Evolutionary conservation across 2,113 vertebrate species (phyloP), one percentile per base, ranked within the genome.

Genomic region (Leptodactylus fuscus): DNA sequence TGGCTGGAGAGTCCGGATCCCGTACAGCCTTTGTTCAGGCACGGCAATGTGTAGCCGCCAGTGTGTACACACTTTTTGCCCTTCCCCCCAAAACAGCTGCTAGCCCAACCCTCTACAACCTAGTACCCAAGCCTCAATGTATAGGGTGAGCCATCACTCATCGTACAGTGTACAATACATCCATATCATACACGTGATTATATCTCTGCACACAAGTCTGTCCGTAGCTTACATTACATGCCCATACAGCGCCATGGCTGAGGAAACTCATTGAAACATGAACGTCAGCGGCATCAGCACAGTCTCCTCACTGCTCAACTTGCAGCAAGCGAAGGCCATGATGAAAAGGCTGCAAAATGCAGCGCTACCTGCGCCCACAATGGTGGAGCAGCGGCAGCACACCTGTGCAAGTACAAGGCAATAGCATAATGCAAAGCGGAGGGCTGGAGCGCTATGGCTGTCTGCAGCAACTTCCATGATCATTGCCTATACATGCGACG

Each of bases 1-100:
- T 48, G 46, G 49, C 51, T 55, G 7, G 3, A 55, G 20, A 6
- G 0, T 55, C 22, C 16, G 15, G n/a, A 51, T 51, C 16, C 49
- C 16, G 6, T 44, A 0, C 7, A 48, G 46, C 49, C 81, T 83
- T 83, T 83, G 81, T 83, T 83, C 69, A 18, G 49, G 16, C 20
- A 18, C 15, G 24, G 46, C 44, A 38, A 73, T 82, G 81, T 83
- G 81, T 44, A 44, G 62, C 36, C 34, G 38, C 20, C 48, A 18
- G 8, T 83, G 44, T 81, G 51, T 74, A 83, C 81, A 82, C 51
- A 62, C 22, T 58, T 15, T 71, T 46, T 75, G 81, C 82, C 82
- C 82, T 83, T 62, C 82, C 82, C 82, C 82, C 82, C 60, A 41
- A 44, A 83, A 32, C 70, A 48, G 24, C 38, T 62, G 53, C 36